These are phyloP conservation scores for human DNA, from an alignment of 2,113 vertebrate genomes.

Conservation along the genomic window GRCh38 chr20:50073001-50073500, in stretches of 20 bases:
- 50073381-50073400: not conserved
- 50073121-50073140: not conserved
- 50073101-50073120: not conserved
- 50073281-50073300: not conserved
- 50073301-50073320: not conserved
- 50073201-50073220: not conserved
- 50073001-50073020: too few species aligned
- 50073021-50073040: too few species aligned
- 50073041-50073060: too few species aligned
- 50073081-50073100: not conserved
- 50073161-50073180: not conserved
- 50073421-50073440: not conserved
- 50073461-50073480: not conserved
- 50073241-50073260: not conserved
- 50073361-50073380: not conserved
- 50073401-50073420: not conserved
- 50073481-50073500: too few species aligned
- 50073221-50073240: too few species aligned
- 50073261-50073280: not conserved
- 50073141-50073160: not conserved
- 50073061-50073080: not conserved
- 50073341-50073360: too few species aligned
- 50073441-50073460: not conserved
- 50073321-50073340: not conserved
- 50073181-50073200: not conserved